phyloP scores from a whole-genome alignment of 2,113 vertebrate species.

The Hassar affinis region DNA sequence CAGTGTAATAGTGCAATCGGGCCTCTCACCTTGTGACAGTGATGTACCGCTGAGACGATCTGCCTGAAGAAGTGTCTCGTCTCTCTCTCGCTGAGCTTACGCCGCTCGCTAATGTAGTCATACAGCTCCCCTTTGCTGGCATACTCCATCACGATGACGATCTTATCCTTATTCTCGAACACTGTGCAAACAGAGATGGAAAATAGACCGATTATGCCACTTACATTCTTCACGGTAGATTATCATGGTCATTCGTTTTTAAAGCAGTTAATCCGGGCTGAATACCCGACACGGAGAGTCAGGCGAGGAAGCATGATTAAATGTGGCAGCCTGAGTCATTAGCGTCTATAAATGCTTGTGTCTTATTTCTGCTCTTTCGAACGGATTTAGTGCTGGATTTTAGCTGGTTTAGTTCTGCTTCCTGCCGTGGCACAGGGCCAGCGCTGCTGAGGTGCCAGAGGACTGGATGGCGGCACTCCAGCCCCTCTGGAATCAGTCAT shows the following conservation, averaged over 20 bases:
- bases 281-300: constrained; percentile 24
- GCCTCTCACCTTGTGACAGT: constrained; percentile 90
- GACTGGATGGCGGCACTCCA: constrained; percentile 25
- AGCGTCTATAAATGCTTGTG: constrained; percentile 15
- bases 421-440: constrained; percentile 18
- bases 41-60: constrained; percentile 94
- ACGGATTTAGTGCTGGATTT: constrained; percentile 20
- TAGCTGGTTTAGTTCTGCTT: constrained; percentile 17
- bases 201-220: constrained; percentile 52
- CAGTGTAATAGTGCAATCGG: neutral
- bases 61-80: constrained; percentile 96
- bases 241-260: neutral
- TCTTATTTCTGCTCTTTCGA: neutral
- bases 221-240: constrained; percentile 76
- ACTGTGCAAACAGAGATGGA: constrained; percentile 70
- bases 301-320: neutral
- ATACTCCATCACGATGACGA: constrained; percentile 94
- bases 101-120: constrained; percentile 94
- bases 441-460: constrained; percentile 13
- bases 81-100: constrained; percentile 87
- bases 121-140: constrained; percentile 97
- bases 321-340: constrained; percentile 17
- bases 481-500: constrained; percentile 45
- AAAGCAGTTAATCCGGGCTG: neutral
- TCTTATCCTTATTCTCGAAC: constrained; percentile 99